These are phyloP conservation scores for Cladorhizidae sp. DNA, from an alignment of 37 sponge, comb jelly and placozoan genomes.

Conservation along the genomic window DNA sequence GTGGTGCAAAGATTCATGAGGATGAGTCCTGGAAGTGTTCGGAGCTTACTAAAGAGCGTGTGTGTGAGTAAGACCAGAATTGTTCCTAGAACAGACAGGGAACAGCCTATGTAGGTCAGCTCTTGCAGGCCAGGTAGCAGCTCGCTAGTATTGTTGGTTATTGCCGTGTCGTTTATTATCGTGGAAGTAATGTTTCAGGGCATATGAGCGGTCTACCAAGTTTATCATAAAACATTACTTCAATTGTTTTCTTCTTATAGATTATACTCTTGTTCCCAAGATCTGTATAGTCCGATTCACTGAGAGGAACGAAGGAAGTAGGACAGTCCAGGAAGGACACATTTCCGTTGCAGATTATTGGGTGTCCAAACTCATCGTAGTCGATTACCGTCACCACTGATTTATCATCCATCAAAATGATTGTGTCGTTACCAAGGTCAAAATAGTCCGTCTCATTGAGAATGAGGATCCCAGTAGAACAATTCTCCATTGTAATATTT, in stretches of 20 bases:
- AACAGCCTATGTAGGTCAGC: constrained; percentile 54
- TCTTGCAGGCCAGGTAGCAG: constrained; percentile 6
- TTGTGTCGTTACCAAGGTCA: constrained; percentile 15
- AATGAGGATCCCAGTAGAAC: not conserved
- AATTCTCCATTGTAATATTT: not conserved
- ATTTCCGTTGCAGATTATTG: constrained; percentile 13
- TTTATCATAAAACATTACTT: not conserved
- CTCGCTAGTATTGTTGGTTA: constrained; percentile 2
- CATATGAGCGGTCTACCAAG: constrained; percentile 8
- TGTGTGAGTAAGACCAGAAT: constrained; percentile 47
- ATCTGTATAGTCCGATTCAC: not conserved
- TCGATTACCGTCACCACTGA: not conserved
- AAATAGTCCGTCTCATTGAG: constrained; percentile 26
- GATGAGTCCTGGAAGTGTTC: constrained; percentile 36
- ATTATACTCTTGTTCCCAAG: constrained; percentile 10
- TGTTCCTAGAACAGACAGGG: constrained; percentile 54
- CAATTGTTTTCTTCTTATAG: not conserved
- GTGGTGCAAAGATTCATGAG: constrained; percentile 50
- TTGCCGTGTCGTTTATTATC: too few species aligned
- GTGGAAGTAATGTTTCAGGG: not conserved
- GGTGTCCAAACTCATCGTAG: not conserved
- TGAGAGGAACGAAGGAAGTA: not conserved
- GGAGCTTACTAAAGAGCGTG: constrained; percentile 49
- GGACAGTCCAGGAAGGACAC: constrained; percentile 16
- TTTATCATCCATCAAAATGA: not conserved